Conservation (phyloP, 2,797 vertebrate species). For the Eulemur mongoz region DNA sequence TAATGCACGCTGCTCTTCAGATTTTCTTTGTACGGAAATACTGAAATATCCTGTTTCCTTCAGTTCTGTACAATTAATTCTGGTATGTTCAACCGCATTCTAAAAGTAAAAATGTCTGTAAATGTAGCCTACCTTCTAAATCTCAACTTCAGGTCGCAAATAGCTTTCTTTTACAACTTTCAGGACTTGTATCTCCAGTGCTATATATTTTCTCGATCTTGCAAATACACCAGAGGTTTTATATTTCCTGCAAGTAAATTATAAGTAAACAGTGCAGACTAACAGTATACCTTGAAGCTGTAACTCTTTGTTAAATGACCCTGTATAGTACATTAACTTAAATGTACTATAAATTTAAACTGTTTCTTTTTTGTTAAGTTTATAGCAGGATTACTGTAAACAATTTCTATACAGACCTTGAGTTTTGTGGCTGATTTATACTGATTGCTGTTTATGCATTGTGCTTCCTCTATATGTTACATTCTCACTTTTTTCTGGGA, state of each 20-base stretch:
- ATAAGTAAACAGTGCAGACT: not conserved
- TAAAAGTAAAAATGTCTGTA: not conserved
- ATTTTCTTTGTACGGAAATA: not conserved
- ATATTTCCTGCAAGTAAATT: constrained; percentile 40
- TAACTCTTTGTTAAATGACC: constrained; percentile 63
- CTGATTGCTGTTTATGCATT: not conserved
- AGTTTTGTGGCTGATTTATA: constrained; percentile 6
- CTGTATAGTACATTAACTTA: constrained; percentile 40
- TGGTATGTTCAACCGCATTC: not conserved
- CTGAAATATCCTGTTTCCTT: not conserved
- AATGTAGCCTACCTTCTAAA: not conserved
- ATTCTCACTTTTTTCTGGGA: not conserved
- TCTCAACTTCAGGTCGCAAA: not conserved
- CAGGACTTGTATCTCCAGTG: not conserved
- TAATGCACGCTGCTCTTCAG: not conserved
- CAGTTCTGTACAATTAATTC: not conserved
- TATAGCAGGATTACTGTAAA: constrained; percentile 48
- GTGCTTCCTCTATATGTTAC: not conserved
- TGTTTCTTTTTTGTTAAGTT: not conserved
- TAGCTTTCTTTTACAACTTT: not conserved
- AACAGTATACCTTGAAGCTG: not conserved
- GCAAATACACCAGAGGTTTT: not conserved
- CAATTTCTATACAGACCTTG: constrained; percentile 1
- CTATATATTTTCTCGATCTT: not conserved
- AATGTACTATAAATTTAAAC: constrained; percentile 54